phyloP scores from a whole-genome alignment of 2,797 vertebrate genomes.

The Bryconaethiops microstoma region DNA sequence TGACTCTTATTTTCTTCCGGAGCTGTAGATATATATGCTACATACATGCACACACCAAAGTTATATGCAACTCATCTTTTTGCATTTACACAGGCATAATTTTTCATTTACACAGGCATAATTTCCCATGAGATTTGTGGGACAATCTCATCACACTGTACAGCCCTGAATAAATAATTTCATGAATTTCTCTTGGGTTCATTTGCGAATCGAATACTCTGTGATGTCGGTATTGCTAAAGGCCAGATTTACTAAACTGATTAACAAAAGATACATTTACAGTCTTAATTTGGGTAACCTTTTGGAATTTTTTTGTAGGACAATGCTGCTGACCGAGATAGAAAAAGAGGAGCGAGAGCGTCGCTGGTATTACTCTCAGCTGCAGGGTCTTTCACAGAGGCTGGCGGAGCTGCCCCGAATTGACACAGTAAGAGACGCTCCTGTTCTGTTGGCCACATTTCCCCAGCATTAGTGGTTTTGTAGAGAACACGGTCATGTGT shows the following conservation, averaged over 20 bases:
- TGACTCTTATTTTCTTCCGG: too few relatives aligned
- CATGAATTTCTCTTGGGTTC: neutral
- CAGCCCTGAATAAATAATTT: too few relatives aligned
- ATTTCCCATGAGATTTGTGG: too few relatives aligned
- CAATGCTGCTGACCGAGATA: constrained; percentile 88
- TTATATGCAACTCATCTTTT: too few relatives aligned
- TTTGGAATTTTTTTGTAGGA: constrained; percentile 69
- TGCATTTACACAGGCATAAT: too few relatives aligned
- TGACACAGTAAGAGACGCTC: constrained; percentile 82
- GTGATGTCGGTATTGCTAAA: neutral
- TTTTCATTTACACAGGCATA: too few relatives aligned
- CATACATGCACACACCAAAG: too few relatives aligned
- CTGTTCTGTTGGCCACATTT: neutral
- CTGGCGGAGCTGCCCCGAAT: constrained; percentile 90
- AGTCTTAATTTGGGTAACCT: neutral
- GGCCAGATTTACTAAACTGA: neutral
- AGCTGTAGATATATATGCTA: too few relatives aligned
- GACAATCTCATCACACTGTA: too few relatives aligned
- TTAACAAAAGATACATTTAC: neutral
- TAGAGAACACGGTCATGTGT: neutral
- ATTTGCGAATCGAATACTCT: neutral
- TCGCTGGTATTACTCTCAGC: constrained; percentile 90
- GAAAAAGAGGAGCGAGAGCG: constrained; percentile 95
- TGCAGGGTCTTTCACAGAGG: constrained; percentile 89
- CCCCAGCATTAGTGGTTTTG: neutral